Base-by-base conservation (phyloP, 1,140 invertebrate genomes). In the Arctopsyche grandis region DNA sequence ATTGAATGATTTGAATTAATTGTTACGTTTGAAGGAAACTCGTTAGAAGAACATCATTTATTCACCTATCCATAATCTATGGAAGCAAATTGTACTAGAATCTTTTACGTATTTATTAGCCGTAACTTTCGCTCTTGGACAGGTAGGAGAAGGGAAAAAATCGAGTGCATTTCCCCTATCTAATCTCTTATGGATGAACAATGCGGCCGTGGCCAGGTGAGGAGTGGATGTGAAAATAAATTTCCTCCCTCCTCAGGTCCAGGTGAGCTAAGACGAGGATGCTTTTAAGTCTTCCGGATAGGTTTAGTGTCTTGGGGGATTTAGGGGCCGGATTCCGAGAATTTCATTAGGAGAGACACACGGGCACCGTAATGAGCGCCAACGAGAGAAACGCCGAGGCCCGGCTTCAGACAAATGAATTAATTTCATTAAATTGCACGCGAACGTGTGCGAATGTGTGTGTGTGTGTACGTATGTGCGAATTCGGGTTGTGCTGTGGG, bases 351-450 rank as follows among this genome's bases (percentile, higher is more conserved):
- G 22, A 26, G 24, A 66, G 63, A 66, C 63, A 66, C 63, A 66
- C 63, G 24, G 63, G 63, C 63, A 12, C 24, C 63, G 63, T 66
- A 66, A 66, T 66, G 63, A 66, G 63, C 63, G 63, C 63, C 63
- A 66, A 66, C 63, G 63, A 66, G 63, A 66, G 63, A 66, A 26
- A 66, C 26, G 63, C 63, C 21, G 10, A 9, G 63, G 22, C 63
- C 12, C 63, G 63, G 24, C 63, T 66, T 66, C 63, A 66, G 63
- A 66, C 63, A 66, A 66, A 66, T 66, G 63, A 66, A 66, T 66
- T 66, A 66, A 66, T 66, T 66, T 66, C 63, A 66, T 66, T 66
- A 66, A 66, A 66, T 66, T 22, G 63, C 63, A 26, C 24, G 19
- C 24, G 21, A 24, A 10, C 26, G 9, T 26, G n/a, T 12, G 22